Base-by-base conservation (phyloP, 2,113 vertebrate species). In the Rhinoderma darwinii region DNA sequence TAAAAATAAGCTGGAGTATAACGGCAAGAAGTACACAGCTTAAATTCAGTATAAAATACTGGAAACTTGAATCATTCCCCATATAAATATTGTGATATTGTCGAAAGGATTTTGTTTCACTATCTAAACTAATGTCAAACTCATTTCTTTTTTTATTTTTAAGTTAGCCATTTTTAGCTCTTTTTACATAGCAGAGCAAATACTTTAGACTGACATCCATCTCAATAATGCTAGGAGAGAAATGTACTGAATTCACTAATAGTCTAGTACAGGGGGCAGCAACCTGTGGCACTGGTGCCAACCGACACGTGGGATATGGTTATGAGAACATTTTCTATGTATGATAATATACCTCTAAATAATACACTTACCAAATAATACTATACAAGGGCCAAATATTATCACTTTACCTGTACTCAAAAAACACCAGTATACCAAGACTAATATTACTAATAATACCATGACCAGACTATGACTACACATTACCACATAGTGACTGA, bases 51-150 rank as follows among this genome's bases (percentile, higher is more conserved):
- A 27, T 63, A 66, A 85, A 66, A 76, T 63, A 22, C 72, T 61
- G 51, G 41, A 44, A 10, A 9, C 35, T 43, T 86, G 76, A 86
- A 79, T 68, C 30, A 27, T 59, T 80, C 61, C 32, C 47, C 44
- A 56, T 51, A 47, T 86, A 86, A 86, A 86, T 86, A 86, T 79
- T 86, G 61, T 80, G 43, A 66, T 75, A 61, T 27, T 76, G 70
- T 41, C 41, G 44, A n/a, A 39, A 32, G 83, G 51, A 63, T 73
- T 61, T 84, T 84, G 41, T 75, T 73, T 61, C 47, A 75, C 37
- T 41, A 75, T 61, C 3, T 75, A 76, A 84, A 84, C 32, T 59
- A 44, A 59, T 39, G 56, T 44, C 72, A 63, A 37, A 12, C 30
- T 54, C 68, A 12, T 72, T 72, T 25, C 37, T 72, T 72, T 72